Percentiles rank a stretch among this genome's conserved stretches.
These are phyloP conservation scores for Bostrychus sinensis DNA, from an alignment of 2,113 vertebrate genomes.

Conservation along the genomic window DNA sequence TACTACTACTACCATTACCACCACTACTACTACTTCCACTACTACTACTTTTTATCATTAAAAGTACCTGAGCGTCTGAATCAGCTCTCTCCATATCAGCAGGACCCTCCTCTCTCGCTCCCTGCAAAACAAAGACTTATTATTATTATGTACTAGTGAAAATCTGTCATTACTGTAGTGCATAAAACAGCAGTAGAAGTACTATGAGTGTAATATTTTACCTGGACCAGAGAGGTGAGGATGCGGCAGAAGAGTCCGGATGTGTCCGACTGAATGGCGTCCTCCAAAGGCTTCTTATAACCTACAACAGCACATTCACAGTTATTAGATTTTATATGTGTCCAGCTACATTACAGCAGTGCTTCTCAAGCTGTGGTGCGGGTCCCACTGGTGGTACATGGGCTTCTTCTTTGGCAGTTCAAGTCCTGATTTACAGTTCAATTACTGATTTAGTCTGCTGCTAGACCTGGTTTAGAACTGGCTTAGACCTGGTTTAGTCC, in stretches of 20 bases:
- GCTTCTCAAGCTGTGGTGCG: background rate
- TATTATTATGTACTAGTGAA: background rate
- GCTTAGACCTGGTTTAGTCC: no score
- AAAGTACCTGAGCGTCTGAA: constrained; percentile 89
- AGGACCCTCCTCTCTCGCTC: constrained; percentile 87
- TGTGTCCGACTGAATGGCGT: constrained; percentile 90
- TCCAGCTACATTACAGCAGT: background rate
- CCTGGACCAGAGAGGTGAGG: constrained; percentile 91
- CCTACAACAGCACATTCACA: constrained; percentile 66
- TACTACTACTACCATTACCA: no score
- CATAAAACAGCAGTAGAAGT: no score
- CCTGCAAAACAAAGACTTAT: constrained; percentile 71
- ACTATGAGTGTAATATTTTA: no score
- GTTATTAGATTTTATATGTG: no score
- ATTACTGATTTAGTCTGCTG: no score
- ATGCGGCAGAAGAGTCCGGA: constrained; percentile 92
- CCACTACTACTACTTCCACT: no score
- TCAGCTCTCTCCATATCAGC: constrained; percentile 80
- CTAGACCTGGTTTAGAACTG: no score
- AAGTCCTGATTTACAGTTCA: no score
- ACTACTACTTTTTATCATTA: no score
- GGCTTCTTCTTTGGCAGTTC: no score
- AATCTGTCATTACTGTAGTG: background rate
- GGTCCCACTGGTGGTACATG: no score
- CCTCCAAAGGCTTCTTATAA: constrained; percentile 89